A percentile compares a stretch with the other conserved stretches of the same genome.
Conservation (phyloP, 2,888 invertebrate species). For the Apamea anceps region DNA sequence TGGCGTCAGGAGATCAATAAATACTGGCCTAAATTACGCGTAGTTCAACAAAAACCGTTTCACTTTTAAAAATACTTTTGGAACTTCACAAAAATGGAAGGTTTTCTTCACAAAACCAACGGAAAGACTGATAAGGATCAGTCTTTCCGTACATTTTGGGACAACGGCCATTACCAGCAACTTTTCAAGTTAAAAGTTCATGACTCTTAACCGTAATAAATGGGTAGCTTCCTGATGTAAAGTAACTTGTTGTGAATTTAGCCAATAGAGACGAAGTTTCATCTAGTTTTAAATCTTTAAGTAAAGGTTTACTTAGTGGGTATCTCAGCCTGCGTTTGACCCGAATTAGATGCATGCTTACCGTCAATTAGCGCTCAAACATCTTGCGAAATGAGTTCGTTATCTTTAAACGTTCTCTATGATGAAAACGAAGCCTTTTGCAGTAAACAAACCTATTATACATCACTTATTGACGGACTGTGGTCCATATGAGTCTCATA, state of each 20-base stretch:
- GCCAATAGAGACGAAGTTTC: neutral
- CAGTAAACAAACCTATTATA: neutral
- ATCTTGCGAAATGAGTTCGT: constrained; percentile 10
- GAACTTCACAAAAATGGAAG: neutral
- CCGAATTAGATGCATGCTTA: constrained; percentile 27
- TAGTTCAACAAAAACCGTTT: constrained; percentile 6
- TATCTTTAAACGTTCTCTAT: neutral
- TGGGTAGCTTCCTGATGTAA: constrained; percentile 20
- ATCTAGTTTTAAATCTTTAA: constrained; percentile 1
- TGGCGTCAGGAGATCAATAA: constrained; percentile 46
- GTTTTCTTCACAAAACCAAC: constrained; percentile 2
- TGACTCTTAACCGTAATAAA: constrained; percentile 17
- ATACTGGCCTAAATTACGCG: constrained; percentile 31
- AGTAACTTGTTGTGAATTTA: constrained; percentile 23
- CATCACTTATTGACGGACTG: neutral
- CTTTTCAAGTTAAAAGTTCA: constrained; percentile 33
- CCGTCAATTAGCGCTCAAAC: constrained; percentile 23
- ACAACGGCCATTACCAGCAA: constrained; percentile 6
- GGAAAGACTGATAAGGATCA: too few relatives aligned
- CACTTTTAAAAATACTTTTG: neutral
- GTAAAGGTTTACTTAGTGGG: neutral
- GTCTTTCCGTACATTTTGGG: constrained; percentile 7
- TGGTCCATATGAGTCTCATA: neutral
- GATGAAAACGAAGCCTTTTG: constrained; percentile 9
- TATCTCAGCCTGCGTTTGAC: neutral